Evolutionary conservation across 2,113 vertebrate genomes (phyloP).

Genomic region (Burhinus bistriatus): DNA sequence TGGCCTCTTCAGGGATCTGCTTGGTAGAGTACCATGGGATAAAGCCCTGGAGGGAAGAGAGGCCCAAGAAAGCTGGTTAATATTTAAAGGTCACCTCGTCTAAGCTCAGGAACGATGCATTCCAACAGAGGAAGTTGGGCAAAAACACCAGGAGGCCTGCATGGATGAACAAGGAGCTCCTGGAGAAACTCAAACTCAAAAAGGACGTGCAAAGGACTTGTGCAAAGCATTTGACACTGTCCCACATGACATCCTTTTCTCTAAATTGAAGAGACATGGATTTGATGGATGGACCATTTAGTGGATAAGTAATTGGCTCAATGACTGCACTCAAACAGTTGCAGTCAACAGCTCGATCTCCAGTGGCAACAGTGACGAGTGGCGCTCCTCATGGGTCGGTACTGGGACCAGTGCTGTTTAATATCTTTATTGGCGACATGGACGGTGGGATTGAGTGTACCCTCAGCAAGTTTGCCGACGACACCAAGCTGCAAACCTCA

Average conservation of each 20-base stretch:
- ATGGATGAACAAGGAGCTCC: neutral
- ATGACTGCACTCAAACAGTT: no score
- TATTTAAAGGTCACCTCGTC: neutral
- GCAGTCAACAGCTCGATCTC: neutral
- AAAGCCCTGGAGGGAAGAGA: neutral
- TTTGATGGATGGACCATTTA: neutral
- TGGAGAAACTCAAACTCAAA: neutral
- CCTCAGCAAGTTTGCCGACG: neutral
- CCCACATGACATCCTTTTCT: neutral
- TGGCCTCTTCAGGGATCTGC: neutral
- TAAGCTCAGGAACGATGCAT: neutral
- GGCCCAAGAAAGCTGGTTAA: neutral
- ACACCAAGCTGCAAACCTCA: neutral
- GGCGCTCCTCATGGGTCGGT: neutral
- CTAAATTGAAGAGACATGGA: neutral
- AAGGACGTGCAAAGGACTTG: neutral
- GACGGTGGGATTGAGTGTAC: neutral
- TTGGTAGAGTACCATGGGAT: neutral
- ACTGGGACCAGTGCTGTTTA: neutral
- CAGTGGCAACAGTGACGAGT: neutral
- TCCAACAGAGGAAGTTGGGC: neutral
- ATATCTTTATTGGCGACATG: neutral
- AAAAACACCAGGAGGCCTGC: neutral
- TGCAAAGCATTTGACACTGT: neutral
- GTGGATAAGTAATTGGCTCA: neutral